phyloP scores from a whole-genome alignment of 2,888 invertebrate genomes.

The Loripinus fragilis region DNA sequence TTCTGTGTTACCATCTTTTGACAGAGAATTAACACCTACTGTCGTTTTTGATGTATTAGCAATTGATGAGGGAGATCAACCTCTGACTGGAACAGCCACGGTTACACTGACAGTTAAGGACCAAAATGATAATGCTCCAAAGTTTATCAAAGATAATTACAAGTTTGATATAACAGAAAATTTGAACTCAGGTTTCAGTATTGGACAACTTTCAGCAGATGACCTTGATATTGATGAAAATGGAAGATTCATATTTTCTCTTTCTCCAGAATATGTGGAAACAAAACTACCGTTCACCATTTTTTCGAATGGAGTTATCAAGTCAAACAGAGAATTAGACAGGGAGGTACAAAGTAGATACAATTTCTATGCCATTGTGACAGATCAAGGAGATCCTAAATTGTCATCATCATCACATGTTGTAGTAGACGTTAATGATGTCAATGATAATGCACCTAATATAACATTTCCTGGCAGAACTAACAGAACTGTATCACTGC shows the following conservation, averaged over 20 bases:
- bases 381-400: conserved; percentile 65
- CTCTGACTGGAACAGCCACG: conserved; percentile 66
- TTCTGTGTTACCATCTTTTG: conserved; percentile 57
- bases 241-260: conserved; percentile 57
- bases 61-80: conserved; percentile 45
- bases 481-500: conserved; percentile 58
- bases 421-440: conserved; percentile 64
- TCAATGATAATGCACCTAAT: conserved; percentile 73
- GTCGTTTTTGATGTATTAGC: conserved; percentile 61
- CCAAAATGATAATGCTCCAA: conserved; percentile 63
- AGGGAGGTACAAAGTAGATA: conserved; percentile 65
- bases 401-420: conserved; percentile 61
- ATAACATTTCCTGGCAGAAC: conserved; percentile 71
- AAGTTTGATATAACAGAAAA: conserved; percentile 60
- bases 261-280: conserved; percentile 31
- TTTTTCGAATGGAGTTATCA: conserved; percentile 64
- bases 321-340: conserved; percentile 64
- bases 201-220: conserved; percentile 51
- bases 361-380: conserved; percentile 61
- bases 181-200: conserved; percentile 44
- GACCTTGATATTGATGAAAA: conserved; percentile 70
- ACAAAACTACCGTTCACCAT: conserved; percentile 64
- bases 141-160: conserved; percentile 45
- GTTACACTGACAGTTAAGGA: conserved; percentile 60
- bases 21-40: conserved; percentile 63